Base-by-base conservation (phyloP, 1,140 invertebrate genomes). In the Pseudomyrmex sp. region DNA sequence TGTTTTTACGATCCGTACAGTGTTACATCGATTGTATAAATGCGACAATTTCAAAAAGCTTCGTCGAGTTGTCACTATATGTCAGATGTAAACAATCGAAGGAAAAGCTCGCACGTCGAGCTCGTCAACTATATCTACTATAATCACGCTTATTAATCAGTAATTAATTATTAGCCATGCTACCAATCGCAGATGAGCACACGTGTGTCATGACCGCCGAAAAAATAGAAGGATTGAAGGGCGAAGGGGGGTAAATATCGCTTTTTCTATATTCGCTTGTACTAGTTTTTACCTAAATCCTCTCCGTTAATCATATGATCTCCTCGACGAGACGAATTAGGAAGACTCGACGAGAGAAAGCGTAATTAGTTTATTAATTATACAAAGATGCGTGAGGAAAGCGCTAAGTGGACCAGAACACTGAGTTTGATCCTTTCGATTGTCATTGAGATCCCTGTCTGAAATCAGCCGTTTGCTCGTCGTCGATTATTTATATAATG, bases 311-410 rank as follows among this genome's bases (percentile, higher is more conserved):
- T 44, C 50, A 26, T 26, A 26, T 75, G 62, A 26, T 46, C 79
- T 82, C 87, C 84, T 86, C 83, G 88, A 90, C 89, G 76, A 89
- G 83, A 88, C 83, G 87, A 91, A 90, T 76, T 80, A 83, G 79
- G 75, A 89, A 83, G 84, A 85, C 69, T 79, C 69, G 69, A 48
- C 83, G 86, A 87, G 89, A 90, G 84, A 86, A 91, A 82, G 82
- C 83, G 84, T 59, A 75, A 35, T 23, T 72, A 70, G 68, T 87
- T 70, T 50, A 85, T 68, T 79, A 35, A 35, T 35, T 35, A 35
- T 85, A 77, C 58, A 82, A 70, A 84, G 52, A 74, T 52, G 77
- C 69, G 73, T 63, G 77, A 87, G 56, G 69, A 76, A 76, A 87
- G 79, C 70, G 68, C 72, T 73, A 52, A 59, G 44, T 74, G 76